Base-by-base conservation (phyloP, 2,888 invertebrate species). In the Agonopterix heracliana region DNA sequence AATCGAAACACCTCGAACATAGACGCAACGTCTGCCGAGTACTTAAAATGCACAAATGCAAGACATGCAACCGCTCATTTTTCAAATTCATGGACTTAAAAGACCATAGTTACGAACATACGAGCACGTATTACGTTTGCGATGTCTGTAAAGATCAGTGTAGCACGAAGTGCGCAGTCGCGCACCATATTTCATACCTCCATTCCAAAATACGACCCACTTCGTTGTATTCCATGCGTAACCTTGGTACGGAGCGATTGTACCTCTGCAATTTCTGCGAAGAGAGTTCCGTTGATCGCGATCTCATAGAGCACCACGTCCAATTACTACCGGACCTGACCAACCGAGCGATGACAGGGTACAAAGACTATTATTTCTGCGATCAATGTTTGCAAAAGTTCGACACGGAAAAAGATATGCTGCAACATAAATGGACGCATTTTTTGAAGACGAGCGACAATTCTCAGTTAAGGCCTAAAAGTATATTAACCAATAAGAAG, bases 391-490 rank as follows among this genome's bases (percentile, higher is more conserved):
- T 71, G 41, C 69, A 68, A 34, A 78, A 78, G 44, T 86, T 83
- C 66, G 66, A 66, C 9, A 75, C 74, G 0, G 84, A 87, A 56
- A 72, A 69, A 0, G 68, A 74, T 4, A 82, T 85, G 81, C 45
- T 85, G 0, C 75, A 81, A 11, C 87, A 87, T 50, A 85, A 86
- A 51, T 85, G 83, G 85, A 68, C 75, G 0, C 86, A 86, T 55
- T 83, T 77, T 53, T 53, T 83, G 1, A 78, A 72, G 38, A 72
- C 66, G 0, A 63, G 63, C 26, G 74, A 78, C n/a, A 74, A 73
- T 43, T 69, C 70, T 0, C 74, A 71, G 49, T 50, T 53, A 5
- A 60, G 63, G 50, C 57, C 55, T 1, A 59, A 61, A n/a, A 52
- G 53, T 46, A 48, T 57, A 11, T 41, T 56, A 41, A 50, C 41